Conservation (phyloP, 2,797 vertebrate species). For the Iguana delicatissima region DNA sequence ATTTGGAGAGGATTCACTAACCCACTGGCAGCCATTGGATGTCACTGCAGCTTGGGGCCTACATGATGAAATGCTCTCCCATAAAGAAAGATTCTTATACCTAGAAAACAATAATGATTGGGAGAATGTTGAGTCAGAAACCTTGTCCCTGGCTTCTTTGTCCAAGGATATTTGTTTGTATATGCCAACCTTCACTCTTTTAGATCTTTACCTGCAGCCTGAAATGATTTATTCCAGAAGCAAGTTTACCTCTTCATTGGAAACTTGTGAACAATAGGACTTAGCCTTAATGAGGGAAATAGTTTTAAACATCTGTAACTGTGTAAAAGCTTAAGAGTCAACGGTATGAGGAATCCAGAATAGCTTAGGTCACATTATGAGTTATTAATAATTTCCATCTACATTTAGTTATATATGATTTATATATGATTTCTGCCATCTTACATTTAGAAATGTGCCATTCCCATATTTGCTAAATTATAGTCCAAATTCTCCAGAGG, state of each 20-base stretch:
- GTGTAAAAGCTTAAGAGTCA: neutral
- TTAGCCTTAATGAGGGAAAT: neutral
- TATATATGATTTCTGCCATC: slow-evolving; percentile 15
- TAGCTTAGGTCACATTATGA: slow-evolving; percentile 2
- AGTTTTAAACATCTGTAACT: neutral
- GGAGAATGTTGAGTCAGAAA: neutral
- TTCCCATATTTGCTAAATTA: slow-evolving; percentile 13
- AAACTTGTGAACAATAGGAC: neutral
- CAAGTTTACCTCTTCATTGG: neutral
- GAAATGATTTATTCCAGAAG: neutral
- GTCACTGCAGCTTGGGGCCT: no score
- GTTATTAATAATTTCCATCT: slow-evolving; percentile 15
- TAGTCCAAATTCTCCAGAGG: slow-evolving; percentile 15
- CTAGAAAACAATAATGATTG: neutral
- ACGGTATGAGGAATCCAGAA: neutral
- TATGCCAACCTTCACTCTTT: neutral
- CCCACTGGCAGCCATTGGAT: no score
- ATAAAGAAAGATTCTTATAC: neutral
- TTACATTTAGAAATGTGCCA: slow-evolving; percentile 26
- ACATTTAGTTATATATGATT: slow-evolving; percentile 16
- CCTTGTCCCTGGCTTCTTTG: neutral
- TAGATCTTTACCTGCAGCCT: neutral
- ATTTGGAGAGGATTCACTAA: no score
- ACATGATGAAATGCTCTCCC: neutral
- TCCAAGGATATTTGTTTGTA: neutral